Evolutionary conservation across 1,140 invertebrate genomes (phyloP).

Genomic region (Eupristina koningsbergeri): DNA sequence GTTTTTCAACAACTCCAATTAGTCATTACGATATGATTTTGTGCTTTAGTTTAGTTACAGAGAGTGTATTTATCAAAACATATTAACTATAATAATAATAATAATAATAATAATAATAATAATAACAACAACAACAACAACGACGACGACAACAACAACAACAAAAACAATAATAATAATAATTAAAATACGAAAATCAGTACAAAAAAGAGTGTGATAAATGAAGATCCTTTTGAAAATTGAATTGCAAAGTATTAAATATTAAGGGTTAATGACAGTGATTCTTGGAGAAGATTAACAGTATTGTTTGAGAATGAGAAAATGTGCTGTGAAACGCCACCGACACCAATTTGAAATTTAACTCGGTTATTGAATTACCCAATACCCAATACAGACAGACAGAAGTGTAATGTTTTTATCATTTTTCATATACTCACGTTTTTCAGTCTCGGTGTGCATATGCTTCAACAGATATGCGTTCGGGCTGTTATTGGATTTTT

Average conservation of each 20-base stretch:
- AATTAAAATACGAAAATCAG: too few relatives aligned
- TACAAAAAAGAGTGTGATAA: too few relatives aligned
- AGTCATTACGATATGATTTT: too few relatives aligned
- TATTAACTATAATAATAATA: too few relatives aligned
- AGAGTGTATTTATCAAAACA: too few relatives aligned
- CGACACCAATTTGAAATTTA: conserved; percentile 47
- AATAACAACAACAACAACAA: too few relatives aligned
- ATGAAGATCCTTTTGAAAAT: neutral
- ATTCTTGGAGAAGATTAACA: conserved; percentile 48
- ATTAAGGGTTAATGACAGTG: conserved; percentile 36
- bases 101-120: too few relatives aligned
- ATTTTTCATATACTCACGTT: conserved; percentile 74
- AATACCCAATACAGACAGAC: conserved; percentile 15
- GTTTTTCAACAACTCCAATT: too few relatives aligned
- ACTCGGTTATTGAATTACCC: conserved; percentile 23
- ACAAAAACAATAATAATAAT: too few relatives aligned
- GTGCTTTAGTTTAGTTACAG: too few relatives aligned
- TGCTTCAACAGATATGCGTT: conserved; percentile 73
- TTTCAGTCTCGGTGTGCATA: conserved; percentile 73
- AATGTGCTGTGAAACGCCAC: conserved; percentile 39
- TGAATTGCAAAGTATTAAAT: neutral
- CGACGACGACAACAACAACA: too few relatives aligned
- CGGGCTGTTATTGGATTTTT: conserved; percentile 75
- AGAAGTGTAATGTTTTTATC: conserved; percentile 28
- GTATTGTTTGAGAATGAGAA: conserved; percentile 40